Evolutionary conservation across 92 coral and sea anemone genomes (phyloP).

Genomic region (Zoanthus sociatus): DNA sequence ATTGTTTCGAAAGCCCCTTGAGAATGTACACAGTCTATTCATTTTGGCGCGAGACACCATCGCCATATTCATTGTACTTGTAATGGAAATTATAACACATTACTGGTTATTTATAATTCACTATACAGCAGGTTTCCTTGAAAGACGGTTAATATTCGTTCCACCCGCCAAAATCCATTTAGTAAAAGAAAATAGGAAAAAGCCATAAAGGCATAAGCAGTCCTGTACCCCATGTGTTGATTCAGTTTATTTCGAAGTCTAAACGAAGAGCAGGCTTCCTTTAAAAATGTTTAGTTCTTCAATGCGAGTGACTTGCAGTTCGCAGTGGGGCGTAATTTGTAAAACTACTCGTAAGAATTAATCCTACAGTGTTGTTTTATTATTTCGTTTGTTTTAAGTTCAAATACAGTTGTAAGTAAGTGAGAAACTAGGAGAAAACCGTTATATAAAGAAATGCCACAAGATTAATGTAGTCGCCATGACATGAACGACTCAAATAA

Average conservation of each 20-base stretch:
- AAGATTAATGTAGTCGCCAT: neutral
- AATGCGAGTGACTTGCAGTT: constrained; percentile 24
- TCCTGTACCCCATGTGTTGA: neutral
- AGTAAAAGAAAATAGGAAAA: constrained; percentile 2
- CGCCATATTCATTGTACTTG: constrained; percentile 39
- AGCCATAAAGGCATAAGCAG: constrained; percentile 2
- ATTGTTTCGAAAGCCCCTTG: constrained; percentile 53
- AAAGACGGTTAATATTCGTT: constrained; percentile 13
- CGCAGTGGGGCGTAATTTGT: constrained; percentile 77
- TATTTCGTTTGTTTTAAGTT: constrained; percentile 43
- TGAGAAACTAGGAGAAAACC: neutral
- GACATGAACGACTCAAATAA: constrained; percentile 42
- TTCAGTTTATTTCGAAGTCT: constrained; percentile 12
- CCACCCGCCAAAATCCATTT: constrained; percentile 45
- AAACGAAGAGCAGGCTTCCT: constrained; percentile 6
- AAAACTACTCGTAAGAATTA: constrained; percentile 61
- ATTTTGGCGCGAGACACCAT: constrained; percentile 41
- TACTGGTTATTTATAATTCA: constrained; percentile 38
- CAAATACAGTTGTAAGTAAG: constrained; percentile 43
- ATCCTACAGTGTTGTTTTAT: constrained; percentile 43
- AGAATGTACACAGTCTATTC: constrained; percentile 10
- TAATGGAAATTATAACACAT: constrained; percentile 43
- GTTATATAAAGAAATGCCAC: no score
- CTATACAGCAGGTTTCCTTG: constrained; percentile 39
- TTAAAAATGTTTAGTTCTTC: neutral